These are phyloP conservation scores for Lumbricus terrestris DNA, from an alignment of 2,888 invertebrate species.

Conservation along the genomic window DNA sequence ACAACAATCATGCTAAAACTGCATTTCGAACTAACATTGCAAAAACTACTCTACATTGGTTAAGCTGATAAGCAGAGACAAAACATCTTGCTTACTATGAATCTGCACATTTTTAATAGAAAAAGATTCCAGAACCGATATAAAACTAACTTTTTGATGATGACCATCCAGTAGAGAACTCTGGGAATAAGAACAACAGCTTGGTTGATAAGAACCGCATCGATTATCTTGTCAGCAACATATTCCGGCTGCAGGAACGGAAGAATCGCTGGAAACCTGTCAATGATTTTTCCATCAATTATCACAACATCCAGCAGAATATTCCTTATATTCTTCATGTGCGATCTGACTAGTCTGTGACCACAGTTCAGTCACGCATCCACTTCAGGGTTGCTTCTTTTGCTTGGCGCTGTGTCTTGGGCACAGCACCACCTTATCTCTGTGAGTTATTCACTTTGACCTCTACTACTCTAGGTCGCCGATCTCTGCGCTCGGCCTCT, in stretches of 20 bases:
- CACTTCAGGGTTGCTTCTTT: no score
- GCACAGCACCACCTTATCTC: no score
- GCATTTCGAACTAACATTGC: background rate
- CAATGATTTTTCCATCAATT: constrained; percentile 8
- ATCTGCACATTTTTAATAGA: background rate
- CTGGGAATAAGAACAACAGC: constrained; percentile 77
- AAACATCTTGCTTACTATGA: background rate
- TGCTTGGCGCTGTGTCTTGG: no score
- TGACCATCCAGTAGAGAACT: constrained; percentile 63
- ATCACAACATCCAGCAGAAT: background rate
- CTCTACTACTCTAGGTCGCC: no score
- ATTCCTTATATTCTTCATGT: background rate
- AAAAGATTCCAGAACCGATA: background rate
- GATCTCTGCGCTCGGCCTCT: no score
- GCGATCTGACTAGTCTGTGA: background rate
- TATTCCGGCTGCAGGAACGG: constrained; percentile 79
- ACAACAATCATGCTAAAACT: no score
- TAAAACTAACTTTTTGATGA: background rate
- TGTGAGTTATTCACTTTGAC: no score
- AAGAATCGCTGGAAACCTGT: constrained; percentile 64
- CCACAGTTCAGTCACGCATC: no score
- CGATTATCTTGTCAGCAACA: constrained; percentile 80
- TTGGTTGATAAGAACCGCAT: constrained; percentile 75
- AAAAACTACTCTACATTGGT: background rate
- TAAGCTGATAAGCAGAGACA: background rate